Conservation (phyloP, 2,888 invertebrate species). For the Sepiola atlantica region DNA sequence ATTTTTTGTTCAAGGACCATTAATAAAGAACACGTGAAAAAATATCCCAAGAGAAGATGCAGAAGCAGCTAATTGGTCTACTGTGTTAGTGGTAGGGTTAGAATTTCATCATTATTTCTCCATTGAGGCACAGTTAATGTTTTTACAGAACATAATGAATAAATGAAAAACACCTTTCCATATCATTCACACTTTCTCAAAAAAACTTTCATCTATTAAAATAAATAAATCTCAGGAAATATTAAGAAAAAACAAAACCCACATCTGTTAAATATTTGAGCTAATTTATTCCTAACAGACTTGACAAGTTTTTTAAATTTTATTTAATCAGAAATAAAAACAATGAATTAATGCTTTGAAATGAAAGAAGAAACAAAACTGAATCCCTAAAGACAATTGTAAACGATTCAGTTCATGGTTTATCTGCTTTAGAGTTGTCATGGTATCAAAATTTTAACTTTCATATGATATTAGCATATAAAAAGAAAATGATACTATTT, state of each 20-base stretch:
- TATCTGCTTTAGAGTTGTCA: too few relatives aligned
- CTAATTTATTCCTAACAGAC: background rate
- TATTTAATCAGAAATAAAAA: background rate
- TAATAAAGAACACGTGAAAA: background rate
- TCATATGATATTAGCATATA: too few relatives aligned
- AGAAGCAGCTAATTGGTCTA: background rate
- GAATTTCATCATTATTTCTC: background rate
- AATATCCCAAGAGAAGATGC: background rate
- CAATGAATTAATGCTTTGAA: background rate
- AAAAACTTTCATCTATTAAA: background rate
- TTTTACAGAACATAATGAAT: conserved; percentile 6
- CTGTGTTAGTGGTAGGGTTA: background rate
- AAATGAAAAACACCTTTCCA: background rate
- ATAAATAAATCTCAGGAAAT: background rate
- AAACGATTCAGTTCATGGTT: too few relatives aligned
- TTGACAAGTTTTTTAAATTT: background rate
- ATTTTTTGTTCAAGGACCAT: background rate
- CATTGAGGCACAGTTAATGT: background rate
- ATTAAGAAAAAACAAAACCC: background rate
- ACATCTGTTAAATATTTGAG: background rate
- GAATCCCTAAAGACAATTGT: too few relatives aligned
- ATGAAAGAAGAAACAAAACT: background rate
- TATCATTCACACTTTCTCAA: background rate
- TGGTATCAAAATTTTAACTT: too few relatives aligned
- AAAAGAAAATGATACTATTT: too few relatives aligned